Base-by-base conservation (phyloP, 2,888 invertebrate genomes). In the Oxystoma pomonae region DNA sequence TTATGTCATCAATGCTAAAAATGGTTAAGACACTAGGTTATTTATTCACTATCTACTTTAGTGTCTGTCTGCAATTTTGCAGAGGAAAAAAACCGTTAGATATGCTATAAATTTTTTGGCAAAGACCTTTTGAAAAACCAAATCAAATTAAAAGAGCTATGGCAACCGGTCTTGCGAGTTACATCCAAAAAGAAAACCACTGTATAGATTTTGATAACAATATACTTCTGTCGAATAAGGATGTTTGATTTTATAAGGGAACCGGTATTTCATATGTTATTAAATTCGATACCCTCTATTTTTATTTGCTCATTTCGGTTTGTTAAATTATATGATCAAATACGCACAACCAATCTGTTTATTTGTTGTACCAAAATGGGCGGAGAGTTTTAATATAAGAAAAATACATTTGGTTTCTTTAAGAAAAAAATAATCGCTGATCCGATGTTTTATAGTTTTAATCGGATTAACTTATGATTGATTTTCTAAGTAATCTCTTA, bases 221-320 rank as follows among this genome's bases (percentile, higher is more conserved):
- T 63, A 60, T 63, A 62, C 57, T 16, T 58, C 57, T 18, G 51
- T 51, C 49, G 58, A 58, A 62, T 59, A 65, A 62, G 59, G 59
- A 62, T 65, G 60, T 65, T 62, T 65, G 64, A 65, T 62, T 65
- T 62, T 60, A 62, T 61, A 58, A 16, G 19, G 63, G 62, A 65
- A 65, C 65, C 65, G 65, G 65, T 65, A 62, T 62, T 62, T 62
- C 52, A 55, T 62, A 62, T 65, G 59, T 61, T 62, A 60, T 62
- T 59, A 62, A n/a, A 59, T 65, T 65, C 65, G 59, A 57, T 53
- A 53, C 53, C 17, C 17, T 53, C 7, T 53, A 53, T n/a, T 35
- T 53, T 17, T 53, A 53, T 53, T 50, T n/a, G 53, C 53, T 53
- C 17, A 9, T 53, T 19, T 53, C n/a, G 16, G 53, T 53, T 53